Evolutionary conservation across 2,113 vertebrate genomes (phyloP), one percentile per base, ranked within the genome.

Genomic region (Halichoerus grypus): DNA sequence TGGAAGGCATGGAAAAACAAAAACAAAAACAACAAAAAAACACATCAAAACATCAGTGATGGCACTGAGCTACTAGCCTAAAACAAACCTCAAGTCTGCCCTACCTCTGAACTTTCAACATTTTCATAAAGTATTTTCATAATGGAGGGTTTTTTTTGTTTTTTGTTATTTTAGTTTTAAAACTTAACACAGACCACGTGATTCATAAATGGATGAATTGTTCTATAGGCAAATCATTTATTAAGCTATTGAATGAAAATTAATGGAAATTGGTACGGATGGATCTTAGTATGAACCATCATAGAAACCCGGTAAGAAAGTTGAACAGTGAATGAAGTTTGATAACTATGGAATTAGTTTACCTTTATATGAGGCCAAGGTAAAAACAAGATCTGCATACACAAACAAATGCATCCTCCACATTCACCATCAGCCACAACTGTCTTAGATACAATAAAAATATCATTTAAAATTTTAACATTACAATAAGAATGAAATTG

Each of bases 401-500:
- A 76, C 18, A 79, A 79, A 71, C 13, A 74, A 72, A 85, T 72
- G 1, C 0, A 80, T 72, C 11, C 26, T 85, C 51, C 53, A 42
- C 24, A 76, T 90, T 71, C 1, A 57, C 11, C 3, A 71, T 76
- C n/a, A 88, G 16, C 13, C 76, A 4, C 18, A 74, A 80, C 85
- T 88, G 19, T 76, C 33, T 87, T 57, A 18, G 21, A 59, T 36
- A 59, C 10, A 57, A 77, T 86, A 46, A 71, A 95, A 91, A 59
- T 51, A 69, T 36, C 67, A 87, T 36, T 89, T 94, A 86, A 77
- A 82, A 65, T 69, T 26, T 92, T 55, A 87, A 26, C 39, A 83
- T 22, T 57, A 81, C 19, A 96, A 84, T 79, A 24, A 83, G 80
- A 92, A 85, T 81, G 1, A 83, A 91, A 55, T 51, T 83, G 11